Conservation (phyloP, 1,140 invertebrate genomes). For the Palaemon carinicauda region DNA sequence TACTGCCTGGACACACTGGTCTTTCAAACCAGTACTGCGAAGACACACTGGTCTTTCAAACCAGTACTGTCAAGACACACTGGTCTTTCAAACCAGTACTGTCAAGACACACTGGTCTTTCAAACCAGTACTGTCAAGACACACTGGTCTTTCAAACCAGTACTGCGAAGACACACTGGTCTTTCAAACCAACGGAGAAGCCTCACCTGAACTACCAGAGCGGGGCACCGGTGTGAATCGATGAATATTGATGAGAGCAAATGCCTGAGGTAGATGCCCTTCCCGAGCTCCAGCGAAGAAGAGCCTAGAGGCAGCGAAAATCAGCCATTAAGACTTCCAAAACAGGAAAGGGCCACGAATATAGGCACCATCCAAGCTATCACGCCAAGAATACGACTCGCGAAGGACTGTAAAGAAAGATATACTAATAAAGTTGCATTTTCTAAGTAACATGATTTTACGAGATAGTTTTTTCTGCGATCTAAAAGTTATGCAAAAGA, state of each 20-base stretch:
- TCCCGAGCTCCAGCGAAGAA: conserved; percentile 93
- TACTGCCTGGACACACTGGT: no score
- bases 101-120: no score
- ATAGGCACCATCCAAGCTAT: conserved; percentile 82
- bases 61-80: no score
- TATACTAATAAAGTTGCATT: no score
- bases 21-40: no score
- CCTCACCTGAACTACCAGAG: conserved; percentile 83
- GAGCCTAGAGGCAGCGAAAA: conserved; percentile 89
- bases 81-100: no score
- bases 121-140: no score
- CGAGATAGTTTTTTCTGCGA: background rate
- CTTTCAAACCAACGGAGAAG: background rate
- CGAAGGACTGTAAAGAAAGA: conserved; percentile 78
- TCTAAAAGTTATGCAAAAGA: no score
- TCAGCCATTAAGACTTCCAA: conserved; percentile 88
- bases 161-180: no score
- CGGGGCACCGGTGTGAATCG: conserved; percentile 84
- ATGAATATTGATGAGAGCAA: conserved; percentile 85
- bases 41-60: no score
- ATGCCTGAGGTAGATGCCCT: conserved; percentile 85
- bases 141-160: no score
- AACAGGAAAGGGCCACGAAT: conserved; percentile 84
- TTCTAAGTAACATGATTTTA: background rate
- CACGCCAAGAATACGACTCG: conserved; percentile 74